These are phyloP conservation scores for Lophochroa leadbeateri DNA, from an alignment of 2,113 vertebrate species.

Conservation along the genomic window DNA sequence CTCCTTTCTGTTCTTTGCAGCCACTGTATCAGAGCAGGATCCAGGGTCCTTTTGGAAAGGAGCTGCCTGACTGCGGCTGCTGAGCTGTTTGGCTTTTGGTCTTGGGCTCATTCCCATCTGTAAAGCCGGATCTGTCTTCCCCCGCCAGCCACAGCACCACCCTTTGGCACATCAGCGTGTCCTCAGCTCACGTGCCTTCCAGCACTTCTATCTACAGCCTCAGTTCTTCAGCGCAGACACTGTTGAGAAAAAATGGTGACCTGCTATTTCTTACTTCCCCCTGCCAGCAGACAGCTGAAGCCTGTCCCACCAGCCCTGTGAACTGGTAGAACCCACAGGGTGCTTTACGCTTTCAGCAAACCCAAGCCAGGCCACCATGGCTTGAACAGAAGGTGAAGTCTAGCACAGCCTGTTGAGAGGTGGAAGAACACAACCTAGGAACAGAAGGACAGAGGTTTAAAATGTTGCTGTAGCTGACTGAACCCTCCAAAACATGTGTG, in stretches of 20 bases:
- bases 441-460: not conserved
- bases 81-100: not conserved
- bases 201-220: not conserved
- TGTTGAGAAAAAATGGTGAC: not conserved
- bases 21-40: not conserved
- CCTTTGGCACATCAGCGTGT: not conserved
- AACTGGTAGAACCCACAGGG: not conserved
- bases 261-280: not conserved
- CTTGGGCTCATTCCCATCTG: not conserved
- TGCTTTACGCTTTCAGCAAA: not conserved
- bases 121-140: not conserved
- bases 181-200: not conserved
- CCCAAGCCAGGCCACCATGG: not conserved
- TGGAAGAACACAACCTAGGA: not conserved
- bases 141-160: not conserved
- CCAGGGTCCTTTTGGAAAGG: not conserved
- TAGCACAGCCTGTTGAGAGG: not conserved
- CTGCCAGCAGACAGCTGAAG: not conserved
- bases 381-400: not conserved
- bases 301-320: accelerated
- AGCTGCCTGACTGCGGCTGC: not conserved
- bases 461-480: slow-evolving; percentile 1
- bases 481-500: not conserved
- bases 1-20: not conserved
- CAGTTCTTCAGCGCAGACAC: accelerated